phyloP scores from a whole-genome alignment of 1,140 invertebrate species.

The Caenorhabditis inopinata region DNA sequence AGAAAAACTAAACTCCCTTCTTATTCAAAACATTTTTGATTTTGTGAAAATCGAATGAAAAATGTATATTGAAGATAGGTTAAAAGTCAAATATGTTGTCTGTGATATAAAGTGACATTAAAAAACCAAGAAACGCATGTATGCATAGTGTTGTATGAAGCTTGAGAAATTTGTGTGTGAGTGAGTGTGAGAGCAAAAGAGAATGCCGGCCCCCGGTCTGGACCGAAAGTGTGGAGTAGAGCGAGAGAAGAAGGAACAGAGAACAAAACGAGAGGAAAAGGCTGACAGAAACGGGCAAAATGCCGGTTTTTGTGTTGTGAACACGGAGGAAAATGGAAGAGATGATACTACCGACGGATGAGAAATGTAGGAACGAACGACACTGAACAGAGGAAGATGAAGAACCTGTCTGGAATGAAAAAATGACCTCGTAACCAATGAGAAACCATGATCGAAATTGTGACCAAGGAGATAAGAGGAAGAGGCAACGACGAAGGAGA shows the following conservation, averaged over 20 bases:
- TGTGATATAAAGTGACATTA: not conserved
- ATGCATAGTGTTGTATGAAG: conserved; percentile 15
- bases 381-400: not conserved
- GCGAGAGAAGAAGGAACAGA: not conserved
- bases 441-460: not conserved
- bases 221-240: not conserved
- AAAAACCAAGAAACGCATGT: not conserved
- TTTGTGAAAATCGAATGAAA: no score
- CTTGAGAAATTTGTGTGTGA: conserved; percentile 5
- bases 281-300: conserved; percentile 25
- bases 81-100: not conserved
- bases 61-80: no score
- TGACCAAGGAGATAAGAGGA: not conserved
- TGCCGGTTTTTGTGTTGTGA: not conserved
- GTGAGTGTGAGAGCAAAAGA: conserved; percentile 5
- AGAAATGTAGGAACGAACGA: not conserved
- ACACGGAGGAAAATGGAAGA: not conserved
- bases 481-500: not conserved
- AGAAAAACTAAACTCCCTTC: no score
- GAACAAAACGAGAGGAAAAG: not conserved
- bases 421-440: conserved; percentile 29
- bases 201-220: not conserved
- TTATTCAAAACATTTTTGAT: no score
- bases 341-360: conserved; percentile 14
- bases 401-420: conserved; percentile 7